Evolutionary conservation across 2,888 invertebrate genomes (phyloP), one percentile per base, ranked within the genome.

Genomic region (Gonocerus acuteangulatus): DNA sequence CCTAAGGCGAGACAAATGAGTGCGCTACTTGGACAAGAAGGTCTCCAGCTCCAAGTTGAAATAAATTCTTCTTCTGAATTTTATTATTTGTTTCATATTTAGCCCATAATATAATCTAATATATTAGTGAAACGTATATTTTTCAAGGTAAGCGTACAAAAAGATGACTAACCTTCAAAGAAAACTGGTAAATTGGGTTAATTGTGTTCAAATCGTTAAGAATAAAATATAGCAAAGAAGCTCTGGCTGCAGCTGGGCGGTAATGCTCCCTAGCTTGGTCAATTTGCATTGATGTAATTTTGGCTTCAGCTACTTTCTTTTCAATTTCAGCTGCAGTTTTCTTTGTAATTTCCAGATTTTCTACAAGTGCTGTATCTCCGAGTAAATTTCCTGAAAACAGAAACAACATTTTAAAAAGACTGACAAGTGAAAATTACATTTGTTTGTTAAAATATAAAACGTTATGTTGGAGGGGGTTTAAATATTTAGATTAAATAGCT

Each of bases 111-210:
- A n/a, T n/a, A n/a, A n/a, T n/a, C n/a, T n/a, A n/a, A n/a, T n/a
- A n/a, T n/a, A n/a, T n/a, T n/a, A n/a, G n/a, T n/a, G n/a, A n/a
- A n/a, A n/a, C n/a, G n/a, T n/a, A n/a, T n/a, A n/a, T n/a, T n/a
- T n/a, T n/a, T n/a, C n/a, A n/a, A n/a, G n/a, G n/a, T n/a, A n/a
- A n/a, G n/a, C n/a, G n/a, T n/a, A n/a, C n/a, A n/a, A n/a, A n/a
- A n/a, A n/a, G n/a, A n/a, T n/a, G n/a, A 27, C 27, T 52, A 74
- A 87, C 92, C 82, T 96, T 95, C 64, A 96, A 77, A 13, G 95
- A 95, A 76, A 96, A 96, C 74, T 95, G 95, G 74, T 96, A 96
- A 70, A 96, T 95, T 1, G 94, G 94, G 76, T 95, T 95, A 65
- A 96, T 95, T 32, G 92, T 94, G 75, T 94, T 91, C 62, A 96